A percentile compares a stretch with the other conserved stretches of the same genome.
Evolutionary conservation across 2,113 vertebrate species (phyloP).

Genomic region (Atlantisia rogersi): DNA sequence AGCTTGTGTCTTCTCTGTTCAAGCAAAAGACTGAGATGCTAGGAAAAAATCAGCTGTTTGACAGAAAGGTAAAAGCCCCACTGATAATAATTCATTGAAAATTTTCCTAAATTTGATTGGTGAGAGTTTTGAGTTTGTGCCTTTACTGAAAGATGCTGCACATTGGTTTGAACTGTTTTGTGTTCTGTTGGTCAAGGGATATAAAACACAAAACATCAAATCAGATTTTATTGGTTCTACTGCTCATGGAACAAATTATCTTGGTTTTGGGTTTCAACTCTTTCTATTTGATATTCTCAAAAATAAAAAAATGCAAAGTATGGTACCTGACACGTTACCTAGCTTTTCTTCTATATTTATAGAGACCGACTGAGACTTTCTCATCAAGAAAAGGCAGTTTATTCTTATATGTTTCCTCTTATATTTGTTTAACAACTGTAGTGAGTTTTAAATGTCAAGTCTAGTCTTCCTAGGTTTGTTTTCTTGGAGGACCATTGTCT

Average conservation of each 20-base stretch:
- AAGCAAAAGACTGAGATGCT: background rate
- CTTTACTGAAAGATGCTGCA: background rate
- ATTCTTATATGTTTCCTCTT: background rate
- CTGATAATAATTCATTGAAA: background rate
- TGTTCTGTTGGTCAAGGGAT: background rate
- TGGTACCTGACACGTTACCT: background rate
- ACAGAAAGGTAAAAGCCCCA: background rate
- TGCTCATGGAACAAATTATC: background rate
- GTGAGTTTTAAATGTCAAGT: background rate
- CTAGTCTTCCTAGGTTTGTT: background rate
- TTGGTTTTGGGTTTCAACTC: background rate
- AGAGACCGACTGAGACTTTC: background rate
- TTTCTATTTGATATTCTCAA: background rate
- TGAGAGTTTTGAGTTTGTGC: background rate
- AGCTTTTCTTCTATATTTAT: background rate
- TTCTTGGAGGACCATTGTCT: background rate
- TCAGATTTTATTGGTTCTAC: background rate
- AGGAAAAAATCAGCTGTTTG: background rate
- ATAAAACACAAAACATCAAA: background rate
- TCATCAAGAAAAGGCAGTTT: background rate
- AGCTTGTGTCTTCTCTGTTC: background rate
- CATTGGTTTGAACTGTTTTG: background rate
- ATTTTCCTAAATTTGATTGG: background rate
- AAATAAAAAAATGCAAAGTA: background rate
- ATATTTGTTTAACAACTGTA: background rate